Base-by-base conservation (phyloP, 2,113 vertebrate genomes). In the Chlamydotis undulata region DNA sequence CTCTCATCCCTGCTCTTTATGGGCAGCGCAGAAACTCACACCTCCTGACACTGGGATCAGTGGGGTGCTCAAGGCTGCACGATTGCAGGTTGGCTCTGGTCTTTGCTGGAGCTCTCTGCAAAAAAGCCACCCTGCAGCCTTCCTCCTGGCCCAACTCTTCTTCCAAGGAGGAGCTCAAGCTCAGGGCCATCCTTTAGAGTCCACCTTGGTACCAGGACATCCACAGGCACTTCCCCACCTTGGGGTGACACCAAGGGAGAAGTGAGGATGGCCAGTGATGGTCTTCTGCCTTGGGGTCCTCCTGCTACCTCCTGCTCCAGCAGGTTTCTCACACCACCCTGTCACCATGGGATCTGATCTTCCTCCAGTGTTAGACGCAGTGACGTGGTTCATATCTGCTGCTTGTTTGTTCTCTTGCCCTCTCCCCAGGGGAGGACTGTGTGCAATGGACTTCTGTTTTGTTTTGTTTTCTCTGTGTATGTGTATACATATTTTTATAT, bases 371-470 rank as follows among this genome's bases (percentile, higher is more conserved):
- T 35, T 5, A 26, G 63, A 50, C 2, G 2, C 2, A 4, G 80
- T 24, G 64, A 61, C 31, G 19, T 19, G n/a, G 33, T 12, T 73
- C 50, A 50, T 77, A 91, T 82, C 89, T 91, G 87, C 65, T 21
- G 2, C 53, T 56, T 69, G 69, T 79, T 93, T 95, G 35, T 53
- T 76, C 65, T 69, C 69, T 92, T 6, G 0, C 70, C 37, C 47
- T 63, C 87, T 91, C 64, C 73, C 77, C 0, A 1, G 39, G 69
- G 93, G 24, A 93, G 39, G 35, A 69, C 15, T 0, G 0, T 41
- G 73, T 91, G 89, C 70, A 84, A 35, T 82, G 89, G 70, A 73
- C 89, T 57, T 92, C n/a, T 81, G 56, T 9, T 71, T 45, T 82
- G 63, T 17, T 94, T 79, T 80, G 70, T 60, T 93, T 88, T 87